phyloP scores from a whole-genome alignment of 2,113 vertebrate species.

The Dolichallabes microphthalmus region DNA sequence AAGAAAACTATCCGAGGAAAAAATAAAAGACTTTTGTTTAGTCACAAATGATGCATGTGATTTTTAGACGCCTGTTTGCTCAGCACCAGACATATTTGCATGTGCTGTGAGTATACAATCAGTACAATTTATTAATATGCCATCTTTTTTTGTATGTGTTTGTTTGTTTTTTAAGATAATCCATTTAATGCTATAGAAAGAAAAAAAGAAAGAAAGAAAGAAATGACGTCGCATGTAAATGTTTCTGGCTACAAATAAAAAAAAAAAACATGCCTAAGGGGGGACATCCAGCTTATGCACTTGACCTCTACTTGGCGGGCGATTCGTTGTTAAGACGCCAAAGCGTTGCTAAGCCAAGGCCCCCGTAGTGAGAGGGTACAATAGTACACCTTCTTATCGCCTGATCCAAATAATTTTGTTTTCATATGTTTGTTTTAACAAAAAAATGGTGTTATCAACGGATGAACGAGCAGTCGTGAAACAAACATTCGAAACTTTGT shows the following conservation, averaged over 20 bases:
- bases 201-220: too few species aligned
- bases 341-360: constrained; percentile 42
- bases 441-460: neutral
- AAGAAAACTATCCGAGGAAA: constrained; percentile 3
- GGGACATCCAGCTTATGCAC: neutral
- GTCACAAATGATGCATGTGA: constrained; percentile 26
- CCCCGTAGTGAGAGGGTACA: neutral
- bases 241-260: neutral
- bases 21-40: constrained; percentile 23
- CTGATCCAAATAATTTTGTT: constrained; percentile 31
- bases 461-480: neutral
- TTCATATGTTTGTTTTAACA: neutral
- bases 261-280: neutral
- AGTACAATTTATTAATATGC: neutral
- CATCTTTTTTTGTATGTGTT: neutral
- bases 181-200: neutral
- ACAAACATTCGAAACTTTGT: neutral
- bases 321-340: constrained; percentile 46
- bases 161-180: neutral
- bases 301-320: constrained; percentile 3
- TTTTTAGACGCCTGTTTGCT: constrained; percentile 15
- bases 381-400: constrained; percentile 35
- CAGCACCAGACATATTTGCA: neutral
- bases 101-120: neutral
- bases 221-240: neutral